Evolutionary conservation across 1,140 invertebrate genomes (phyloP), one percentile per base, ranked within the genome.

Genomic region (Drosophila arawakana): DNA sequence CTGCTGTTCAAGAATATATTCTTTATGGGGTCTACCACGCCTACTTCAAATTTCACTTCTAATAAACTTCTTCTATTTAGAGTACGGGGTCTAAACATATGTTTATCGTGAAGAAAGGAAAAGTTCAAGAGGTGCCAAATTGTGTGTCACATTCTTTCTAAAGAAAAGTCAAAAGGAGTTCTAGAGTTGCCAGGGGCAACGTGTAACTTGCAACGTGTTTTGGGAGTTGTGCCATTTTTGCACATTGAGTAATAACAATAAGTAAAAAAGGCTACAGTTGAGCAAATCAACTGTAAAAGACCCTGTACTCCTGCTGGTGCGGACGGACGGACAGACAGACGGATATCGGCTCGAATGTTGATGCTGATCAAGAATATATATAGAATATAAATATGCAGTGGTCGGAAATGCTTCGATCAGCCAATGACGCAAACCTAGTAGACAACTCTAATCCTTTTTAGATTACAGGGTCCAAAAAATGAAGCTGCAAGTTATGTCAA

Each of bases 191-290:
- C 18, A 21, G 18, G 18, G 2, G 79, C 65, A 63, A 47, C 49
- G 21, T 57, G 50, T 18, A 52, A 52, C 50, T 34, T 39, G 50
- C 34, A 52, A 52, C 50, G 35, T 39, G 54, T 55, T 63, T 78
- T 78, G 61, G 60, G 71, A 80, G 73, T 63, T 76, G 72, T 59
- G 68, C 41, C 63, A 60, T 55, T 67, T 71, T 71, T 44, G 18
- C 65, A 52, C 59, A 76, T 86, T 73, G 76, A 79, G 79, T 86
- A 86, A 86, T 80, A 85, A 84, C 50, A 73, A 30, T 0, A 30
- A 30, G 25, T 30, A 30, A 30, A 2, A 30, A 30, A 30, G 25
- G 25, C 25, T 30, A 5, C 25, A 30, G 25, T 30, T 3, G 4
- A 30, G 25, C 25, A 6, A 30, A 2, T 6, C 25, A 2, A 30